Evolutionary conservation across 2,888 invertebrate genomes (phyloP).

Genomic region (Vanessa cardui): DNA sequence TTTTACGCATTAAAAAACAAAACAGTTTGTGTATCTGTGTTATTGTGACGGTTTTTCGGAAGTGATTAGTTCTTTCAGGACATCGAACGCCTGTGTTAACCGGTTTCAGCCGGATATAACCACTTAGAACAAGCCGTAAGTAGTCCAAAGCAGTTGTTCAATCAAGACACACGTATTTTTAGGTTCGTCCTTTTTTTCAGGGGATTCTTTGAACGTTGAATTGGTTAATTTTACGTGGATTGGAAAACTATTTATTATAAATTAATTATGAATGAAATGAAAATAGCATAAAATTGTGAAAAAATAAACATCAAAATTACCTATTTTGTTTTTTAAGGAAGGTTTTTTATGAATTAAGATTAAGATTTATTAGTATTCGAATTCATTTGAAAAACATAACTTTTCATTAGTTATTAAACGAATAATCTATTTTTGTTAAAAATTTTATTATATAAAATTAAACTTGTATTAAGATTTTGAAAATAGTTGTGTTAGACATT

Average conservation of each 20-base stretch:
- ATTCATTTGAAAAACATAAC: too few species aligned
- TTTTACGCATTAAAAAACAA: conserved; percentile 26
- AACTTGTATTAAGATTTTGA: too few species aligned
- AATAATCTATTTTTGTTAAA: too few species aligned
- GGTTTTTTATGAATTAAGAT: too few species aligned
- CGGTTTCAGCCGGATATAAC: conserved; percentile 60
- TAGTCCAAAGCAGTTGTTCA: conserved; percentile 48
- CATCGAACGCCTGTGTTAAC: conserved; percentile 42
- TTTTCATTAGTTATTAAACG: too few species aligned
- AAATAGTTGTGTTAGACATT: too few species aligned
- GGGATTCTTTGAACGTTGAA: conserved; percentile 7
- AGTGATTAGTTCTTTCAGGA: conserved; percentile 34
- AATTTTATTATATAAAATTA: too few species aligned
- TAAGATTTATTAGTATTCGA: too few species aligned
- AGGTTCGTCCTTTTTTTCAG: conserved; percentile 15
- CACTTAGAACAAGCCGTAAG: conserved; percentile 60
- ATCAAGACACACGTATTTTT: conserved; percentile 35
- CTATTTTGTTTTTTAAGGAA: too few species aligned
- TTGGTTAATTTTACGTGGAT: neutral
- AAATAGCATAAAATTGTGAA: too few species aligned
- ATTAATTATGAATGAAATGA: neutral
- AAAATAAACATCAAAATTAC: too few species aligned
- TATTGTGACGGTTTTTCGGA: conserved; percentile 46
- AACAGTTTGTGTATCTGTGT: conserved; percentile 35
- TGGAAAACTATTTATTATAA: neutral